Percentiles rank a stretch among this genome's conserved stretches.
phyloP scores from a whole-genome alignment of 2,888 invertebrate species.

The Ashinkailepas kermadecensis region DNA sequence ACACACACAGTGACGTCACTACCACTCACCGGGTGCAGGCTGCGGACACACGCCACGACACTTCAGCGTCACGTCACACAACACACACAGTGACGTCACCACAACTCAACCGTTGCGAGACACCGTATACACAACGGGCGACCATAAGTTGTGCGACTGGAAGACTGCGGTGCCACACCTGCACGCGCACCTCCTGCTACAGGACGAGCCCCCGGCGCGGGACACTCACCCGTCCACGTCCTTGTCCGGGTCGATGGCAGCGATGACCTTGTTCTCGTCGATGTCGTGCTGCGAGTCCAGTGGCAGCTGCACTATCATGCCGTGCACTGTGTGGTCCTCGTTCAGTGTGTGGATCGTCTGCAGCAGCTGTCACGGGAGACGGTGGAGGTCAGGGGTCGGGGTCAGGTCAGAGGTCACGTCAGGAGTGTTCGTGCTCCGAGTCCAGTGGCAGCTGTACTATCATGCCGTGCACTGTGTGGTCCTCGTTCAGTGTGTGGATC shows the following conservation, averaged over 20 bases:
- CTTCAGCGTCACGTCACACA: too few species aligned
- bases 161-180: background rate
- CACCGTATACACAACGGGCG: too few species aligned
- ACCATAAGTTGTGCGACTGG: background rate
- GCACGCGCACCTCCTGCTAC: background rate
- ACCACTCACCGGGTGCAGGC: too few species aligned
- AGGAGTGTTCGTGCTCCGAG: slow-evolving; percentile 50
- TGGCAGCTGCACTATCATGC: slow-evolving; percentile 95
- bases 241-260: slow-evolving; percentile 77
- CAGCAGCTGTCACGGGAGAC: slow-evolving; percentile 52
- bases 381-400: slow-evolving; percentile 9
- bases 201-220: too few species aligned
- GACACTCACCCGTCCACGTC: slow-evolving; percentile 84
- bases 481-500: slow-evolving; percentile 68
- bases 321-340: slow-evolving; percentile 73
- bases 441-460: slow-evolving; percentile 96
- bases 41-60: too few species aligned
- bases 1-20: too few species aligned
- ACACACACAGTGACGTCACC: too few species aligned
- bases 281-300: slow-evolving; percentile 74
- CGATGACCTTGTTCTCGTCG: slow-evolving; percentile 77
- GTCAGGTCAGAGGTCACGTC: too few species aligned
- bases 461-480: slow-evolving; percentile 81
- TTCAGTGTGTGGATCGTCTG: slow-evolving; percentile 66
- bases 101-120: too few species aligned